Base-by-base conservation (phyloP, 2,113 vertebrate genomes). In the Phycodurus eques region DNA sequence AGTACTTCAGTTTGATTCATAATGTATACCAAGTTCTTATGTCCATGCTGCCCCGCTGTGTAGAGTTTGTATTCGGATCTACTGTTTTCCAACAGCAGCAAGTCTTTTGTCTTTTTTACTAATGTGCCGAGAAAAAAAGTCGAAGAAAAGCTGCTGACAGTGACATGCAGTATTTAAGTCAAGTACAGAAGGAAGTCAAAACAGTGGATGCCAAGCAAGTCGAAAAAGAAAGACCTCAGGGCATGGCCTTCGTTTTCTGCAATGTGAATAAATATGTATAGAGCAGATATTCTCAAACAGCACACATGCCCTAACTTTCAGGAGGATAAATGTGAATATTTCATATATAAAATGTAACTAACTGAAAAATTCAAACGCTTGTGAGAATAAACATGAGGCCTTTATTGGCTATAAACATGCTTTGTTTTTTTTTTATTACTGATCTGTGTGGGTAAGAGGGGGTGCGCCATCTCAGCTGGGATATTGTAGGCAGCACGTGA, bases 1-100 rank as follows among this genome's bases (percentile, higher is more conserved):
- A 64, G 39, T 64, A 64, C 39, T 64, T 64, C 63, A 47, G 43
- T 66, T 46, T 46, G n/a, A 46, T 66, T 66, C 43, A 66, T 46
- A 27, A 66, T 66, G 5, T 46, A 22, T 64, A 44, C 39, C 62
- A 22, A 22, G n/a, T 43, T 46, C 3, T 66, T 66, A n/a, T 13
- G 6, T 66, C 43, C 11, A n/a, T 43, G 62, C 13, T 13, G n/a
- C 5, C 43, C 42, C 22, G n/a, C 42, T 47, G 20, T 46, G 42
- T 27, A 27, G 43, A 66, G 63, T 66, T 66, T 44, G 8, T 0
- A n/a, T 22, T 43, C 33, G 13, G n/a, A 46, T 27, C 12, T 15
- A 22, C 7, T 46, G 11, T 31, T 8, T 5, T 44, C 10, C 35
- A 65, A 46, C 42, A 65, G 39, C 20, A 5, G 42, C 63, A 46